Evolutionary conservation across 2,888 invertebrate species (phyloP).

Genomic region (Graphium colonna): DNA sequence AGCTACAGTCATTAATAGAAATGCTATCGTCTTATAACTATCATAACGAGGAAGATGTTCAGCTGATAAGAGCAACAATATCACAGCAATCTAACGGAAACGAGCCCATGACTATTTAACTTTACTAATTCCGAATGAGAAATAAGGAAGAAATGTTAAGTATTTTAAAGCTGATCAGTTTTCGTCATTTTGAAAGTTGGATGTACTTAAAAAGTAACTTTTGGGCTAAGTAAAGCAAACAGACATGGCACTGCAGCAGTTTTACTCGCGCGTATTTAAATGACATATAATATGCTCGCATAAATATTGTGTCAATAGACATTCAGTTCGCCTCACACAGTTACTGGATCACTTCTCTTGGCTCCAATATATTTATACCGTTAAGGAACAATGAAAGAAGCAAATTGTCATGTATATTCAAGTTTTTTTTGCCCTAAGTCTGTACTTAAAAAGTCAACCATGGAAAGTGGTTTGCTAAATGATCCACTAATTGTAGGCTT

Average conservation of each 20-base stretch:
- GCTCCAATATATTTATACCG: not conserved
- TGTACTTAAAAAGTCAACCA: not conserved
- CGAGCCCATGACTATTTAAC: conserved; percentile 46
- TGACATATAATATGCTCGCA: conserved; percentile 2
- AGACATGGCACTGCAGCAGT: conserved; percentile 9
- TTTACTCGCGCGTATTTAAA: conserved; percentile 30
- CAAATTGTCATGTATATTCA: not conserved
- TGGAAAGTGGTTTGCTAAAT: conserved; percentile 30
- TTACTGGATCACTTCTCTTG: conserved; percentile 44
- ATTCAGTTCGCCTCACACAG: conserved; percentile 23
- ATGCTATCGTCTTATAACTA: conserved; percentile 72
- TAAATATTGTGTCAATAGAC: conserved; percentile 3
- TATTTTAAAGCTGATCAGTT: conserved; percentile 18
- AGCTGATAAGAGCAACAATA: conserved; percentile 72
- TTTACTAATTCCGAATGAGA: conserved; percentile 33
- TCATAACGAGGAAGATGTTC: conserved; percentile 72
- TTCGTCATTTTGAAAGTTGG: not conserved
- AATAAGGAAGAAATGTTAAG: conserved; percentile 24
- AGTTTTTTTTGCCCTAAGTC: not conserved
- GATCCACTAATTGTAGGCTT: conserved; percentile 48
- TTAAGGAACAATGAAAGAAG: not conserved
- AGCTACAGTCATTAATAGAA: conserved; percentile 68
- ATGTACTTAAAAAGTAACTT: not conserved
- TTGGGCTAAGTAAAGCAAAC: conserved; percentile 6
- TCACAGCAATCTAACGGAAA: conserved; percentile 74